phyloP scores from a whole-genome alignment of 1,140 invertebrate genomes.

The Aporrectodea caliginosa region DNA sequence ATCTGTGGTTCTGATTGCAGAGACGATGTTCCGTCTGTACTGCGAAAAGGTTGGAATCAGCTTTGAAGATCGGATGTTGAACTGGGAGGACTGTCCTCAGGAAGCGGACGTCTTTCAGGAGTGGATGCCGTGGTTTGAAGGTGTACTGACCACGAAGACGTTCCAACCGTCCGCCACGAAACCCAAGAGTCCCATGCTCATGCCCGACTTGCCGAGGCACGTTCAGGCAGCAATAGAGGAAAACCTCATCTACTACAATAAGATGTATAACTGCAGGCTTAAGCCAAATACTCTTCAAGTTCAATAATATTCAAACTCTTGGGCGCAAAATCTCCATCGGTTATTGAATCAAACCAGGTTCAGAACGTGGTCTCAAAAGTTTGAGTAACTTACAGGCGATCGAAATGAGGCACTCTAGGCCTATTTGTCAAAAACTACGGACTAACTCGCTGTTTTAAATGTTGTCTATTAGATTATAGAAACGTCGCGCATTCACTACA shows the following conservation, averaged over 20 bases:
- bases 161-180: conserved; percentile 34
- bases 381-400: too few species aligned
- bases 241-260: conserved; percentile 31
- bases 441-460: too few species aligned
- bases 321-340: too few species aligned
- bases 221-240: conserved; percentile 31
- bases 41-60: conserved; percentile 34
- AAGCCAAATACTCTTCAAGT: conserved; percentile 22
- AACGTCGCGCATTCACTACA: too few species aligned
- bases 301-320: too few species aligned
- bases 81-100: conserved; percentile 35
- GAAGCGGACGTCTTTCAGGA: conserved; percentile 33
- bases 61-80: conserved; percentile 34
- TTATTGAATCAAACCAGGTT: too few species aligned
- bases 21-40: conserved; percentile 33
- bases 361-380: too few species aligned
- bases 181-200: conserved; percentile 28
- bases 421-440: too few species aligned
- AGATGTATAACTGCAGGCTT: conserved; percentile 26
- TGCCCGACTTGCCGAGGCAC: conserved; percentile 32
- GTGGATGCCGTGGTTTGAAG: conserved; percentile 38
- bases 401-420: too few species aligned
- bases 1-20: too few species aligned
- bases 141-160: conserved; percentile 33
- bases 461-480: too few species aligned